Conservation (phyloP, 1,140 invertebrate genomes). For the Glossosoma conforme region DNA sequence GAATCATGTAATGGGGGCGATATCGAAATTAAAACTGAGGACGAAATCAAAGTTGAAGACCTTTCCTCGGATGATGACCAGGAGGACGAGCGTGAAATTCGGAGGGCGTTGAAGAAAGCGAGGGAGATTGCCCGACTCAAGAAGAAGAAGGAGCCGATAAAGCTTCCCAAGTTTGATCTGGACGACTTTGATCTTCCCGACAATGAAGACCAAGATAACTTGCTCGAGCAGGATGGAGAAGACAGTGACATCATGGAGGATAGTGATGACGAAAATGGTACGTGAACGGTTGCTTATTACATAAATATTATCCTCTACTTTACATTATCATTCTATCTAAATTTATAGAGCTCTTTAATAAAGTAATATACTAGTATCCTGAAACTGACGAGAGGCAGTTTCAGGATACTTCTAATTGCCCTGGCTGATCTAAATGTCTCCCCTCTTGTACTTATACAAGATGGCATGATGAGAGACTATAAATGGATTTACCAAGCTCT, state of each 20-base stretch:
- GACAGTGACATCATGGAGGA: slow-evolving; percentile 42
- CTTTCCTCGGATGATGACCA: slow-evolving; percentile 45
- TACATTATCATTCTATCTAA: no score
- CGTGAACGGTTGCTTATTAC: no score
- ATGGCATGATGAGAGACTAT: no score
- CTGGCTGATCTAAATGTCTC: no score
- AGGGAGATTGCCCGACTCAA: slow-evolving; percentile 53
- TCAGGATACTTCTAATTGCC: no score
- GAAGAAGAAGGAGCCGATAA: slow-evolving; percentile 49
- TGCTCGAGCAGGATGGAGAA: slow-evolving; percentile 45
- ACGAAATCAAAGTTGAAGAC: slow-evolving; percentile 32
- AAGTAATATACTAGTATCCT: no score
- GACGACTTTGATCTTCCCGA: slow-evolving; percentile 58
- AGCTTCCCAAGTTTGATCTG: slow-evolving; percentile 56
- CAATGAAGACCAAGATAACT: slow-evolving; percentile 55
- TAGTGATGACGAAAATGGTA: slow-evolving; percentile 27
- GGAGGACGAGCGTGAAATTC: slow-evolving; percentile 36
- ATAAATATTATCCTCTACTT: no score
- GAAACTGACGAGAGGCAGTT: no score
- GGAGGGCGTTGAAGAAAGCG: slow-evolving; percentile 42
- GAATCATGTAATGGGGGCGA: slow-evolving; percentile 1
- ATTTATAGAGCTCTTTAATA: no score
- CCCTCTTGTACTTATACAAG: no score
- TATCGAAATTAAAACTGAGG: slow-evolving; percentile 20
- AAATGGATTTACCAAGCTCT: no score